Evolutionary conservation across 2,797 vertebrate species (phyloP).

Genomic region (Poeciliopsis turneri): DNA sequence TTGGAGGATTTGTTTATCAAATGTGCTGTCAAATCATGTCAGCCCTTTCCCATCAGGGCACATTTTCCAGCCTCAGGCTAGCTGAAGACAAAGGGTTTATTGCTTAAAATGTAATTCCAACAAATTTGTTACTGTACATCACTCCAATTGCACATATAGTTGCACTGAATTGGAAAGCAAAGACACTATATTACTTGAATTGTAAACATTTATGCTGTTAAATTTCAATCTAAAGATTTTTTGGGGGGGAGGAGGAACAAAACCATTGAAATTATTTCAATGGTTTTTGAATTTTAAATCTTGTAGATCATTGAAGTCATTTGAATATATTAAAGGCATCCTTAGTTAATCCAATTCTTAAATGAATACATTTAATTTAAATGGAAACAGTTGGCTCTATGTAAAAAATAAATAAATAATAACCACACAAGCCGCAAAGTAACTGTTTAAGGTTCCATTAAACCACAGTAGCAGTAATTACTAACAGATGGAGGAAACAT

Average conservation of each 20-base stretch:
- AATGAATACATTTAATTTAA: background rate
- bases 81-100: constrained; percentile 48
- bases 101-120: constrained; percentile 55
- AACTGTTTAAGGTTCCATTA: background rate
- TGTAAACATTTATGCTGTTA: constrained; percentile 66
- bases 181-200: constrained; percentile 59
- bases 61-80: constrained; percentile 66
- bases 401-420: background rate
- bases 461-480: background rate
- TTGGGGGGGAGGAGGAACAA: constrained; percentile 21
- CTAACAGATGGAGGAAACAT: background rate
- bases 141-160: constrained; percentile 63
- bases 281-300: background rate
- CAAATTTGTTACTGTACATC: constrained; percentile 56
- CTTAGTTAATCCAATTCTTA: background rate
- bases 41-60: constrained; percentile 71
- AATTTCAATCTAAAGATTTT: constrained; percentile 28
- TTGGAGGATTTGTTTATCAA: constrained; percentile 81
- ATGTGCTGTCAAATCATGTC: constrained; percentile 80
- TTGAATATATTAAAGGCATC: background rate
- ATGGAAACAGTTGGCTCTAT: background rate
- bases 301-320: background rate
- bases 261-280: background rate
- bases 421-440: background rate
- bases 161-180: constrained; percentile 22